Conservation (phyloP, 2,113 vertebrate genomes). For the Okapia johnstoni region DNA sequence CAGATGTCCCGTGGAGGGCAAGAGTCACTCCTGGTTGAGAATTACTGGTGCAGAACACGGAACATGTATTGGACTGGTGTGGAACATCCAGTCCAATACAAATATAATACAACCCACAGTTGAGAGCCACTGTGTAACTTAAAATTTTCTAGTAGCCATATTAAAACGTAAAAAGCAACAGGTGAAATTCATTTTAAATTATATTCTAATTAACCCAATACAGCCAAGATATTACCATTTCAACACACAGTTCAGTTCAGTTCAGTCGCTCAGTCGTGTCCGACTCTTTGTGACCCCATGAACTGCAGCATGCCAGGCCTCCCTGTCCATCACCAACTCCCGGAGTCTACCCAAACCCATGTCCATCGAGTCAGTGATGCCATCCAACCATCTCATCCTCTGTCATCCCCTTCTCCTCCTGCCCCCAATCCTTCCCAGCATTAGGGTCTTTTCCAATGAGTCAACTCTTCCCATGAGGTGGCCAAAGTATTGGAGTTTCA, state of each 20-base stretch:
- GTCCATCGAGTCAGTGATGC: too few relatives aligned
- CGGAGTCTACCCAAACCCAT: too few relatives aligned
- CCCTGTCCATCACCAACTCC: too few relatives aligned
- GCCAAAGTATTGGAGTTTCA: too few relatives aligned
- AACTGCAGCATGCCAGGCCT: neutral
- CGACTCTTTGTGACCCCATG: neutral
- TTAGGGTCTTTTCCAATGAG: too few relatives aligned
- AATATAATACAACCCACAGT: neutral
- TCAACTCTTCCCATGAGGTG: too few relatives aligned
- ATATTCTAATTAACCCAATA: too few relatives aligned
- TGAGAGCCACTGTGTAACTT: neutral
- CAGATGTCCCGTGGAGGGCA: neutral
- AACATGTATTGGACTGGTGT: neutral
- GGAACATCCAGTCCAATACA: neutral
- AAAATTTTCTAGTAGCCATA: neutral
- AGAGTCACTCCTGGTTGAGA: neutral
- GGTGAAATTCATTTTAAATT: too few relatives aligned
- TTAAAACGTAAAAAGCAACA: neutral
- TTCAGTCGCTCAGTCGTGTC: neutral
- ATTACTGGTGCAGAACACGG: neutral
- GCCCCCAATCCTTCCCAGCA: too few relatives aligned
- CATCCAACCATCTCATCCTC: too few relatives aligned
- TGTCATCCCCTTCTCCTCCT: too few relatives aligned
- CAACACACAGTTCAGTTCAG: neutral
- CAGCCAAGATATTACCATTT: too few relatives aligned